phyloP scores from a whole-genome alignment of 2,888 invertebrate species.

The Caenorhabditis sp. region DNA sequence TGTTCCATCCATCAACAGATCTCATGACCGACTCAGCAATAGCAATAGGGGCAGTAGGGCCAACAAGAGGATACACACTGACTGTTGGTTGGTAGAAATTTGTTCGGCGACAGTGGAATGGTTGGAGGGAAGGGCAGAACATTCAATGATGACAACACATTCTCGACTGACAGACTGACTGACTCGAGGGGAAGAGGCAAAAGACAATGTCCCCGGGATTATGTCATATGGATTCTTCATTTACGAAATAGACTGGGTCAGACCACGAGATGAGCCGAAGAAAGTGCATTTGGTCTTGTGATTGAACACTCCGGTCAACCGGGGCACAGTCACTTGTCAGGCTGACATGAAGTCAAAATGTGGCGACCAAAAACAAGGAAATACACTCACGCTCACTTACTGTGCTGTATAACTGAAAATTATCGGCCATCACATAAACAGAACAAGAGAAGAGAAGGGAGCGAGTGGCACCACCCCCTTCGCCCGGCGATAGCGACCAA shows the following conservation, averaged over 20 bases:
- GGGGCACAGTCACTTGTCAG: neutral
- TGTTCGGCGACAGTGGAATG: slow-evolving; percentile 4
- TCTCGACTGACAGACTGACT: slow-evolving; percentile 51
- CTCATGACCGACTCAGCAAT: slow-evolving; percentile 32
- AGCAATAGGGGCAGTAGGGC: neutral
- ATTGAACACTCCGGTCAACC: slow-evolving; percentile 5
- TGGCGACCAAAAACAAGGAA: slow-evolving; percentile 41
- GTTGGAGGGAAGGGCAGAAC: slow-evolving; percentile 12
- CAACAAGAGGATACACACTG: too few species aligned
- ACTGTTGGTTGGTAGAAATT: slow-evolving; percentile 8
- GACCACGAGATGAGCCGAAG: slow-evolving; percentile 35
- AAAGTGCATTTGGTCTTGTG: slow-evolving; percentile 27
- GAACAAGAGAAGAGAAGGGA: slow-evolving; percentile 17
- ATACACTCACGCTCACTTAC: slow-evolving; percentile 23
- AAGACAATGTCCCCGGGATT: neutral
- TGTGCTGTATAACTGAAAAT: slow-evolving; percentile 44
- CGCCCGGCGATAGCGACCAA: slow-evolving; percentile 12
- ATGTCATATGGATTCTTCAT: slow-evolving; percentile 17
- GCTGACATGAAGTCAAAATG: neutral
- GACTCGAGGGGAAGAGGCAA: slow-evolving; percentile 19
- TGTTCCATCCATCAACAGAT: slow-evolving; percentile 39
- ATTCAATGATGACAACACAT: slow-evolving; percentile 29
- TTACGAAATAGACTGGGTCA: slow-evolving; percentile 8
- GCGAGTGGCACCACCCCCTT: neutral
- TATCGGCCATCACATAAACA: slow-evolving; percentile 39